These are phyloP conservation scores for Cistogaster globosa DNA, from an alignment of 2,888 invertebrate species.

Conservation along the genomic window DNA sequence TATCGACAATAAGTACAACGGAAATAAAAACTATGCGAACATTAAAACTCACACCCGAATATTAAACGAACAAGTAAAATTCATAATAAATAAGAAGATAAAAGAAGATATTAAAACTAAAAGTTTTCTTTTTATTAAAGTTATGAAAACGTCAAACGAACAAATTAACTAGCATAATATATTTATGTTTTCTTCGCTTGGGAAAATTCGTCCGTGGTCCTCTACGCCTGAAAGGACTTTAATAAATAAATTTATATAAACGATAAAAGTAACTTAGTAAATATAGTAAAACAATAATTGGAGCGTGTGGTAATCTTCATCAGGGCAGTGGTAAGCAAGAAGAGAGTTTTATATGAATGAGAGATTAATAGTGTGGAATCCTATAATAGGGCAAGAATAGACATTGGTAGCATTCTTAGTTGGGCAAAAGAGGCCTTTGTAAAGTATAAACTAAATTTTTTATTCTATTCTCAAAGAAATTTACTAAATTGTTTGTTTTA, in stretches of 20 bases:
- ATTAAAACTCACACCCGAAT: neutral
- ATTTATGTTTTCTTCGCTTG: neutral
- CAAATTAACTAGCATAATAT: neutral
- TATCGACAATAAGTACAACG: constrained; percentile 21
- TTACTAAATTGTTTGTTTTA: too few species aligned
- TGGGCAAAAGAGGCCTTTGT: too few species aligned
- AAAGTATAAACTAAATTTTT: too few species aligned
- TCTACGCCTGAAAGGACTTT: neutral
- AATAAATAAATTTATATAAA: neutral
- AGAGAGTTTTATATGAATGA: too few species aligned
- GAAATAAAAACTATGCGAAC: constrained; percentile 33
- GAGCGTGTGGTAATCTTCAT: too few species aligned
- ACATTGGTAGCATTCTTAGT: too few species aligned
- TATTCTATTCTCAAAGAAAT: too few species aligned
- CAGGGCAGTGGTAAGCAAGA: too few species aligned
- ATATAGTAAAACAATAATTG: too few species aligned
- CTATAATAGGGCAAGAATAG: too few species aligned
- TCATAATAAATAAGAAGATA: constrained; percentile 5
- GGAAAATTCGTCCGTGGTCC: neutral
- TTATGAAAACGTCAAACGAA: neutral
- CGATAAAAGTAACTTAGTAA: too few species aligned
- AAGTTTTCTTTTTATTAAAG: neutral
- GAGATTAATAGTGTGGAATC: too few species aligned
- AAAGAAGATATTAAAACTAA: neutral
- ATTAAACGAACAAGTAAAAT: constrained; percentile 5